These are phyloP conservation scores for Halictus rubicundus DNA, from an alignment of 1,140 invertebrate species.

Conservation along the genomic window DNA sequence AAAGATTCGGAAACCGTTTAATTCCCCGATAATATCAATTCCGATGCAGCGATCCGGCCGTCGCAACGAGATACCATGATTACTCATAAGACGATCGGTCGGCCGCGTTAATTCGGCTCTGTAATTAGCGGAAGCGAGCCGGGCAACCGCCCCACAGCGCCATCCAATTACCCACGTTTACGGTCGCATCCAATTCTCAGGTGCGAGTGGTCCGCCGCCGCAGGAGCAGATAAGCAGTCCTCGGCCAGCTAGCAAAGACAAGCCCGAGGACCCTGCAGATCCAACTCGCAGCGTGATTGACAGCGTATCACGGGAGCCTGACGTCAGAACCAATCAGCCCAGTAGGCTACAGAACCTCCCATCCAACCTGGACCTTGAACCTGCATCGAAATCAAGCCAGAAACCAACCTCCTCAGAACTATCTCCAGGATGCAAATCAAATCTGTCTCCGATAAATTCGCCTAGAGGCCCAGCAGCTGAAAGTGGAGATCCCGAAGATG, in stretches of 20 bases:
- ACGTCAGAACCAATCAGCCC: no score
- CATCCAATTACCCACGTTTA: background rate
- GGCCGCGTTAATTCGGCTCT: background rate
- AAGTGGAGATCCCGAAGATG: background rate
- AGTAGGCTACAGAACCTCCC: no score
- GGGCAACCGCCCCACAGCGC: background rate
- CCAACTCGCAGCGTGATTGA: background rate
- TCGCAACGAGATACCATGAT: background rate
- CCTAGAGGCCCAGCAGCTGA: background rate
- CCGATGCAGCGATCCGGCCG: background rate
- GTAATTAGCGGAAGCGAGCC: slow-evolving; percentile 21
- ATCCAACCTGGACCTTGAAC: background rate
- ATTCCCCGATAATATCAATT: background rate
- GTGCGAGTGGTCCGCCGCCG: background rate
- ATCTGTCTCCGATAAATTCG: background rate
- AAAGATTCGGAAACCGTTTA: background rate
- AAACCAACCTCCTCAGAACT: background rate
- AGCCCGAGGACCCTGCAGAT: background rate
- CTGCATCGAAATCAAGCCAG: background rate
- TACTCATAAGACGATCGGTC: background rate
- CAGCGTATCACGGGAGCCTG: background rate
- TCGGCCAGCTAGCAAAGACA: slow-evolving; percentile 6
- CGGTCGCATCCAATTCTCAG: slow-evolving; percentile 19
- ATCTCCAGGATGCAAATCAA: background rate
- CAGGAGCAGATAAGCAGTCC: background rate